These are phyloP conservation scores for Nebria brevicollis DNA, from an alignment of 2,888 invertebrate species.

Conservation along the genomic window DNA sequence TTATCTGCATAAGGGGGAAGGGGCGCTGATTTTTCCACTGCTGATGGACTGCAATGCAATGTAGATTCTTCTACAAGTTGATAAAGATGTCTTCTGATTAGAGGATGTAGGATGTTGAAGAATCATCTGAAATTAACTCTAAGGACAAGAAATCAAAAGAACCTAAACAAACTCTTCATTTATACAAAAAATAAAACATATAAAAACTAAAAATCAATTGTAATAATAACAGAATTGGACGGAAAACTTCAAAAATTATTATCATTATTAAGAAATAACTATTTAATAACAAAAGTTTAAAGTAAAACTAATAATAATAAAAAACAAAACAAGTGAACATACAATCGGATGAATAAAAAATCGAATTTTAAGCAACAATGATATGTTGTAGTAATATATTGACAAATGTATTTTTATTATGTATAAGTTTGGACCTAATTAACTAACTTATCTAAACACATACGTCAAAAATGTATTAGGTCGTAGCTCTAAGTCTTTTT, in stretches of 20 bases:
- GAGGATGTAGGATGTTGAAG: no score
- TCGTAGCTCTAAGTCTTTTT: conserved; percentile 44
- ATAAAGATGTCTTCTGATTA: no score
- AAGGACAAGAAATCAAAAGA: not conserved
- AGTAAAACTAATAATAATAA: not conserved
- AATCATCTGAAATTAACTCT: not conserved
- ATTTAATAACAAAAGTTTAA: not conserved
- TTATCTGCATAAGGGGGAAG: no score
- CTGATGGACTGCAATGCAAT: no score
- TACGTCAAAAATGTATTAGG: conserved; percentile 46
- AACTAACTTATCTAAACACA: conserved; percentile 46
- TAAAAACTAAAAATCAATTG: not conserved
- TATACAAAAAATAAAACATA: not conserved
- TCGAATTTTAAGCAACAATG: conserved; percentile 44
- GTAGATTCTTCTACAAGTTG: no score
- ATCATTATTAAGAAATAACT: not conserved
- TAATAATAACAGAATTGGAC: not conserved
- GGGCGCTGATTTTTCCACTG: no score
- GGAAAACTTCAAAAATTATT: not conserved
- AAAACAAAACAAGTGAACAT: not conserved
- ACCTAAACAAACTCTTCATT: not conserved
- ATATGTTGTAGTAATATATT: conserved; percentile 46
- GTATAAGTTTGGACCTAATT: conserved; percentile 47
- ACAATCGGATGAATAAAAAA: conserved; percentile 33
- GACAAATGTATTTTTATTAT: conserved; percentile 47